Evolutionary conservation across 1,140 invertebrate genomes (phyloP).

Genomic region (Cyclargus thomasi): DNA sequence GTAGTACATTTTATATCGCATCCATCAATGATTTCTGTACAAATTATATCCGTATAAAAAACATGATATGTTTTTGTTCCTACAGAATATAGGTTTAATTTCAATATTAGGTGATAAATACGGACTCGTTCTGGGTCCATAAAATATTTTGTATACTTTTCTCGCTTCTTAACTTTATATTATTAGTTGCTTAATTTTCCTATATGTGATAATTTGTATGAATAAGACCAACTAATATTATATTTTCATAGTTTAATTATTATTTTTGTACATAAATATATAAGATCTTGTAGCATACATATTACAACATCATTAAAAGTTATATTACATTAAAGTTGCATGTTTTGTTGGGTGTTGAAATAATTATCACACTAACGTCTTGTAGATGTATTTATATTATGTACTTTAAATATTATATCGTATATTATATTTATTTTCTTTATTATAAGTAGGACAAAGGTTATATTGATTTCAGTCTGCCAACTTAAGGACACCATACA

Average conservation of each 20-base stretch:
- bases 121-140: neutral
- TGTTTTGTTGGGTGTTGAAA: conserved; percentile 11
- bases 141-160: conserved; percentile 16
- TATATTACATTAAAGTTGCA: conserved; percentile 5
- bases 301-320: neutral
- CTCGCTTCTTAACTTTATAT: conserved; percentile 4
- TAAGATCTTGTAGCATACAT: conserved; percentile 2
- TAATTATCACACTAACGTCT: neutral
- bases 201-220: conserved; percentile 14
- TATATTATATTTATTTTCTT: conserved; percentile 8
- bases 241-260: conserved; percentile 15
- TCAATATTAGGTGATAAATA: neutral
- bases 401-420: neutral
- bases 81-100: conserved; percentile 7
- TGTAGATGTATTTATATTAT: neutral
- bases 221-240: conserved; percentile 15
- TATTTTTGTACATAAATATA: conserved; percentile 13
- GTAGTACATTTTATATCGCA: neutral
- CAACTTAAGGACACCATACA: neutral
- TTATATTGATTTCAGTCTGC: neutral
- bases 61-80: conserved; percentile 10
- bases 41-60: neutral
- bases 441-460: conserved; percentile 2
- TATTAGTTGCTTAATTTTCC: conserved; percentile 10
- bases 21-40: neutral